Base-by-base conservation (phyloP, 2,888 invertebrate genomes). In the Apodemia zela region DNA sequence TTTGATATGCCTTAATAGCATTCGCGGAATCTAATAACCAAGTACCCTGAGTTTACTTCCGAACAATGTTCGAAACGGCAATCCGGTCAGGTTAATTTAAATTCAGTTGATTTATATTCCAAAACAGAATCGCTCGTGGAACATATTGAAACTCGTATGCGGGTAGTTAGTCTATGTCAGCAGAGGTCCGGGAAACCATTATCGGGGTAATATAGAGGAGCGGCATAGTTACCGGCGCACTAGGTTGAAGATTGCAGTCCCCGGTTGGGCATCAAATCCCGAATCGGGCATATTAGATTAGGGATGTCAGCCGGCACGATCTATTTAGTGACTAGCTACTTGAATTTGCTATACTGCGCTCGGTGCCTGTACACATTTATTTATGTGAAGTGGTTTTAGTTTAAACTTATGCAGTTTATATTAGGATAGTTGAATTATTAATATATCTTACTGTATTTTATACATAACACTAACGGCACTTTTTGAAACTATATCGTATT, bases 271-370 rank as follows among this genome's bases (percentile, higher is more conserved):
- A 69, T 71, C 71, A 71, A 72, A 71, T 69, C 69, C 68, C 66
- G 78, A 78, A 81, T 78, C 77, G 73, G 75, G 81, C 78, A 82
- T 83, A 84, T 87, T 85, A 84, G 84, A 86, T 85, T 83, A 85
- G 78, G 81, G 77, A 82, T 78, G 80, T 83, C 78, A 77, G 73
- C 76, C 74, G 72, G 71, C 75, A 76, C 77, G 71, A 79, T 81
- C 80, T 85, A 82, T 84, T 84, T 82, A 84, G 76, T 65, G 72
- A 76, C 71, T 71, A 78, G 76, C 78, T 75, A 79, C 79, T 83
- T 77, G 75, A 77, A 74, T 76, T 75, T 69, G 71, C 74, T 70
- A 68, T 72, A 72, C 68, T 66, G 70, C 60, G 59, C 65, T 59
- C 59, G 42, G 62, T 66, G 66, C 63, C 67, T 57, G 66, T 64